phyloP scores from a whole-genome alignment of 2,113 vertebrate species.

The Pseudorasbora parva region DNA sequence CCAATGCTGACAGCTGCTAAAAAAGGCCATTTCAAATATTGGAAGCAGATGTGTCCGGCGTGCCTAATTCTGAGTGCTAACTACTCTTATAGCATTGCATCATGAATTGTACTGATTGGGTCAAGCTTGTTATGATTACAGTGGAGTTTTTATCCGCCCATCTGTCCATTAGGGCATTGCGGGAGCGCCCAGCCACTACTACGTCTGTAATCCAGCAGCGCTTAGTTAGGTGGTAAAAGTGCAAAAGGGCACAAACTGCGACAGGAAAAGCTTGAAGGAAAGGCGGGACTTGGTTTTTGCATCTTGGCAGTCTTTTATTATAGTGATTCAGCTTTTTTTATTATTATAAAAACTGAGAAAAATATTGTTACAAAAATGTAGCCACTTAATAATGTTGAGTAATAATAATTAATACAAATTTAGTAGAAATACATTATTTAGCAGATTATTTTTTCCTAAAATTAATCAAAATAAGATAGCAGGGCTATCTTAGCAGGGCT shows the following conservation, averaged over 20 bases:
- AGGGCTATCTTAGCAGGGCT: too few relatives aligned
- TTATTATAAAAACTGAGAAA: not conserved
- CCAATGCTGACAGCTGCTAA: slow-evolving; percentile 68
- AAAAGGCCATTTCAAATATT: slow-evolving; percentile 71
- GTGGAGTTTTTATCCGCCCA: slow-evolving; percentile 56
- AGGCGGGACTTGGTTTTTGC: not conserved
- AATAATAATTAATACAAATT: too few relatives aligned
- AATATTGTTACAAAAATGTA: too few relatives aligned
- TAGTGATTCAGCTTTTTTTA: not conserved
- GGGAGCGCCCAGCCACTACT: not conserved
- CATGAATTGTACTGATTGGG: slow-evolving; percentile 51
- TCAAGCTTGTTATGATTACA: slow-evolving; percentile 55
- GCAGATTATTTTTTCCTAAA: too few relatives aligned
- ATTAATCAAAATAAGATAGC: too few relatives aligned
- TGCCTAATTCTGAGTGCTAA: slow-evolving; percentile 56
- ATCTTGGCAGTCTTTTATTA: too few relatives aligned
- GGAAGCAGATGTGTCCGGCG: slow-evolving; percentile 69
- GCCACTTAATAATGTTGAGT: too few relatives aligned
- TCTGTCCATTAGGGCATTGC: slow-evolving; percentile 54
- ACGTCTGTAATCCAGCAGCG: not conserved
- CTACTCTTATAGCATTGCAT: slow-evolving; percentile 56
- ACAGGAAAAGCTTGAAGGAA: not conserved
- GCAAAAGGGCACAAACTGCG: too few relatives aligned
- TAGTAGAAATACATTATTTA: too few relatives aligned
- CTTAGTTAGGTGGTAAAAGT: not conserved